Percentiles rank a stretch among this genome's conserved stretches.
phyloP scores from a whole-genome alignment of 2,888 invertebrate species.

The Imbricaverruca yamaguchii region DNA sequence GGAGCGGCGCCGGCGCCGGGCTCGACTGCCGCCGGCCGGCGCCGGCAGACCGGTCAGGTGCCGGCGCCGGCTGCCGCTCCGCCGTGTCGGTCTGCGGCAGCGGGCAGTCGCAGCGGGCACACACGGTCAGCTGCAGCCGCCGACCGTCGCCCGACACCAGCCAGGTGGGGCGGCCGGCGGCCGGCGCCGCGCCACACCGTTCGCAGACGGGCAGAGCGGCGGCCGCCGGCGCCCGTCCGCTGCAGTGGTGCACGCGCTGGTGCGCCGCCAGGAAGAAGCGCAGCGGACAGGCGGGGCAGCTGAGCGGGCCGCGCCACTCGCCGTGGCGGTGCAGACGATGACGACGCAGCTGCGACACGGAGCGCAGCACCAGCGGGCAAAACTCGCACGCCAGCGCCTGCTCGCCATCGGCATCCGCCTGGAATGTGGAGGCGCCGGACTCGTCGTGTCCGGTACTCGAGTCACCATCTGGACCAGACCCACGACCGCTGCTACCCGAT shows the following conservation, averaged over 20 bases:
- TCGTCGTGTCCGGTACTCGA: too few species aligned
- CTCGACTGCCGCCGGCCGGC: background rate
- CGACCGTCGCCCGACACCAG: slow-evolving; percentile 22
- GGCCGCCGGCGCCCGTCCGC: background rate
- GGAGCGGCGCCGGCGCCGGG: background rate
- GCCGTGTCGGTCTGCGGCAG: background rate
- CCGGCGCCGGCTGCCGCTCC: background rate
- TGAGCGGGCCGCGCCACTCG: slow-evolving; percentile 12
- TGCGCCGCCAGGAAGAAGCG: slow-evolving; percentile 7
- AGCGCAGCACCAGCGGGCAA: background rate
- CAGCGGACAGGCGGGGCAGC: background rate
- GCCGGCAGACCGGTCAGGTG: background rate
- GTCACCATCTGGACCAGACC: background rate
- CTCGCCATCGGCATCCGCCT: background rate
- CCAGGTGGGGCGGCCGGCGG: background rate
- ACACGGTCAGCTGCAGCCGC: background rate
- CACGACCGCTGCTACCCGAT: background rate
- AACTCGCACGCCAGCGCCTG: background rate
- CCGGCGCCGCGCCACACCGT: background rate
- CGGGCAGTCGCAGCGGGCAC: background rate
- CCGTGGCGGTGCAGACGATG: slow-evolving; percentile 6
- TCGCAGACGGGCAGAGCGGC: background rate
- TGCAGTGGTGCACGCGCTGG: background rate
- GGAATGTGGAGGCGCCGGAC: background rate
- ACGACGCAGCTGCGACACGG: background rate